Conservation (phyloP, 2,113 vertebrate species). For the Lepus europaeus region DNA sequence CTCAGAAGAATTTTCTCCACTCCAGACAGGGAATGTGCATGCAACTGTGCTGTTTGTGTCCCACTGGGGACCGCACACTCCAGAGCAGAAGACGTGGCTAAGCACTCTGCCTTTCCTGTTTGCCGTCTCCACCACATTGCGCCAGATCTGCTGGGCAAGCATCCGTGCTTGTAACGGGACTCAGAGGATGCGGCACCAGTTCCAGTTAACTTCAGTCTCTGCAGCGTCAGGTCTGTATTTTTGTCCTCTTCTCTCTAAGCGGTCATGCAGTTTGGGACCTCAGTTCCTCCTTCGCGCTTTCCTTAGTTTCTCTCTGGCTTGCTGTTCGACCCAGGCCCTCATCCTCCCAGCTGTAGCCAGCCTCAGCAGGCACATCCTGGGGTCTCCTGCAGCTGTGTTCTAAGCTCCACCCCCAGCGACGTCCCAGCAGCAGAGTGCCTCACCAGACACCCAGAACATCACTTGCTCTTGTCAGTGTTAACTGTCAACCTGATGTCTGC, state of each 20-base stretch:
- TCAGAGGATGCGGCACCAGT: not conserved
- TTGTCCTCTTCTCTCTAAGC: too few relatives aligned
- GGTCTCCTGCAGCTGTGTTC: not conserved
- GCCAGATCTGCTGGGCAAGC: not conserved
- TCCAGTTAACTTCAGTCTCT: not conserved
- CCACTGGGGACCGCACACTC: not conserved
- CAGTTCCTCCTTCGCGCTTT: rapidly evolving
- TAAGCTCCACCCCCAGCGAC: too few relatives aligned
- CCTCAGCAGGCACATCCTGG: rapidly evolving
- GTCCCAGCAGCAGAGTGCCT: rapidly evolving
- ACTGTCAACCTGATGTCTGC: rapidly evolving
- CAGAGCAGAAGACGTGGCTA: not conserved
- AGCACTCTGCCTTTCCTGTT: not conserved
- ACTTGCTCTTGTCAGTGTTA: not conserved
- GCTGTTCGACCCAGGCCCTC: not conserved
- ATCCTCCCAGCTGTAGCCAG: not conserved
- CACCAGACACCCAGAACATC: rapidly evolving
- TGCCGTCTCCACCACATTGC: not conserved
- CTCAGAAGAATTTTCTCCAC: not conserved
- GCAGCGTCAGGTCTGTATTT: not conserved
- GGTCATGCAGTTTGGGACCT: not conserved
- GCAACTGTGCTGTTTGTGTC: not conserved
- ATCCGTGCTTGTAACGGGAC: not conserved
- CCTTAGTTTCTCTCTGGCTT: not conserved
- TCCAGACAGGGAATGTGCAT: not conserved